Evolutionary conservation across 2,113 vertebrate genomes (phyloP).

Genomic region (Corythaeola cristata): DNA sequence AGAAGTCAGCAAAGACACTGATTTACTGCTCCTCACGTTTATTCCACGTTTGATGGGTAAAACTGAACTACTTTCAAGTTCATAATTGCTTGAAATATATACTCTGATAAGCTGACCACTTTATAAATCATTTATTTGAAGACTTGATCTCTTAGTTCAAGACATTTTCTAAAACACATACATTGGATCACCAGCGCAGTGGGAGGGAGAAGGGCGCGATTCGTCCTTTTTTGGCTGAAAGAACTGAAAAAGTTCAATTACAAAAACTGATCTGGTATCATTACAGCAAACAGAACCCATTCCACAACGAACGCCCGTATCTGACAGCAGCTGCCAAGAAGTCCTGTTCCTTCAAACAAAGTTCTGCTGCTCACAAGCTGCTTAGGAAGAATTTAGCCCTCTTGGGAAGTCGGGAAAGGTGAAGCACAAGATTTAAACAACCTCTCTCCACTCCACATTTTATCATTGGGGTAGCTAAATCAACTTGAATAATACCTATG

Average conservation of each 20-base stretch:
- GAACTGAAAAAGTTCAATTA: not conserved
- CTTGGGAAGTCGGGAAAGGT: not conserved
- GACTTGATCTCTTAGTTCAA: not conserved
- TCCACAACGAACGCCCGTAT: accelerated
- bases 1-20: accelerated
- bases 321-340: not conserved
- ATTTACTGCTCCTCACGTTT: not conserved
- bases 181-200: accelerated
- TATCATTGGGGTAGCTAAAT: not conserved
- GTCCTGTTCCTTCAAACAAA: not conserved
- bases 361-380: not conserved
- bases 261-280: not conserved
- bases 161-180: no score
- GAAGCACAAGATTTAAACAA: not conserved
- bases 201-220: not conserved
- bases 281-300: not conserved
- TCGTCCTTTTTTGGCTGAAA: not conserved
- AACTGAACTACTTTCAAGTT: not conserved
- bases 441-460: not conserved
- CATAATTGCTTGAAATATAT: accelerated
- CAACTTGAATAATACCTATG: accelerated
- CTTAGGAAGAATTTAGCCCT: not conserved
- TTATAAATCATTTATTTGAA: not conserved
- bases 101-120: not conserved
- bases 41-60: not conserved